These are phyloP conservation scores for Mylabris phalerata DNA, from an alignment of 1,140 invertebrate species.

Conservation along the genomic window DNA sequence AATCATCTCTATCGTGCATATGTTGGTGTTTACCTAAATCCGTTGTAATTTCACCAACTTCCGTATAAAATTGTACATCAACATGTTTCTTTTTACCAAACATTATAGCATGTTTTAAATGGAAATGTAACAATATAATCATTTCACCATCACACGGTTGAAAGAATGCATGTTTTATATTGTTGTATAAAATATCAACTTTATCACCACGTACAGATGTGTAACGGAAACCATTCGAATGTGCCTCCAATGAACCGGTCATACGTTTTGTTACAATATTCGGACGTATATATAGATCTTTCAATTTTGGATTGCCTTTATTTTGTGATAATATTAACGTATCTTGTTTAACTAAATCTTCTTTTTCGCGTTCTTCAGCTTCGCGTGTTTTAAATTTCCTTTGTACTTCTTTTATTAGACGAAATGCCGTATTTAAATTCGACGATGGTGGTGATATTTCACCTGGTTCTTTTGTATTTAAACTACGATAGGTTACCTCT, in stretches of 20 bases:
- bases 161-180: constrained; percentile 99
- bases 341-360: constrained; percentile 98
- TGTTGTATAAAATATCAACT: constrained; percentile 99
- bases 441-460: constrained; percentile 91
- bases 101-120: constrained; percentile 97
- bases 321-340: constrained; percentile 91
- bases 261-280: constrained; percentile 98
- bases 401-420: constrained; percentile 98
- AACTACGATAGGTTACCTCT: constrained; percentile 98
- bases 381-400: constrained; percentile 98
- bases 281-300: constrained; percentile 97
- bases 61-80: constrained; percentile 99
- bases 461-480: constrained; percentile 96
- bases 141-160: constrained; percentile 99
- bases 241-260: constrained; percentile 90
- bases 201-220: constrained; percentile 97
- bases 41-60: constrained; percentile 99
- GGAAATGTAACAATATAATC: constrained; percentile 98
- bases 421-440: constrained; percentile 94
- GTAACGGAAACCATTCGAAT: constrained; percentile 96
- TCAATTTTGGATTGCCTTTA: constrained; percentile 97
- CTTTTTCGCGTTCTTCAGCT: constrained; percentile 97
- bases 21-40: constrained; percentile 99
- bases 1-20: constrained; percentile 98
- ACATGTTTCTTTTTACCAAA: constrained; percentile 99